These are phyloP conservation scores for Tricholaema leucomelas DNA, from an alignment of 2,113 vertebrate species.

Conservation along the genomic window DNA sequence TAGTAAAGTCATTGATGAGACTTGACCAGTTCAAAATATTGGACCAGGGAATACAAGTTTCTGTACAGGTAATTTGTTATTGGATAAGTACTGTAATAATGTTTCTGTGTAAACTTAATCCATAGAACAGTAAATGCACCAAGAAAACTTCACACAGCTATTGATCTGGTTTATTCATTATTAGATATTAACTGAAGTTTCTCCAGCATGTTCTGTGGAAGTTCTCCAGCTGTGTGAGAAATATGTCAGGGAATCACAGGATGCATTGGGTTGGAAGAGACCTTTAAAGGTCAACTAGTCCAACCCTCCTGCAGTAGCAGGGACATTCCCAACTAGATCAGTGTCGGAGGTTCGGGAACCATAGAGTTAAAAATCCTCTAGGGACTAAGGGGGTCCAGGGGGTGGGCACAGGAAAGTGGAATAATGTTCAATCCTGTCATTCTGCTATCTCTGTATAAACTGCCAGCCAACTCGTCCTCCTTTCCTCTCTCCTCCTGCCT, in stretches of 20 bases:
- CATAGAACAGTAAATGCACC: neutral
- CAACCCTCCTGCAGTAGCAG: too few relatives aligned
- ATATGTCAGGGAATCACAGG: neutral
- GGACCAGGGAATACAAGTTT: neutral
- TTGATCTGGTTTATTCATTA: constrained; percentile 19
- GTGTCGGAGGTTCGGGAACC: too few relatives aligned
- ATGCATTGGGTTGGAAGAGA: too few relatives aligned
- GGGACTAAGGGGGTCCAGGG: too few relatives aligned
- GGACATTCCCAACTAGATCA: too few relatives aligned
- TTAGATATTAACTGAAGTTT: constrained; percentile 37
- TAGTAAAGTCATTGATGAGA: neutral
- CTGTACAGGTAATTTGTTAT: neutral
- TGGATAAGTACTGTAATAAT: neutral
- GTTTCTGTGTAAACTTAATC: neutral
- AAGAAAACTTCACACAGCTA: neutral
- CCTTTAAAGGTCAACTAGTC: too few relatives aligned
- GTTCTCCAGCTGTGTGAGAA: neutral
- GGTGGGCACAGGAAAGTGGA: too few relatives aligned
- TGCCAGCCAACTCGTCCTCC: too few relatives aligned
- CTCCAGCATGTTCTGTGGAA: neutral
- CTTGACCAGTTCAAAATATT: neutral
- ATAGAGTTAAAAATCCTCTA: too few relatives aligned
- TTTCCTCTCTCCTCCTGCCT: too few relatives aligned
- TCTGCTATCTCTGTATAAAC: too few relatives aligned
- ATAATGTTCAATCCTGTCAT: too few relatives aligned